Conservation (phyloP, 2,797 vertebrate species). For the Sciurus carolinensis region DNA sequence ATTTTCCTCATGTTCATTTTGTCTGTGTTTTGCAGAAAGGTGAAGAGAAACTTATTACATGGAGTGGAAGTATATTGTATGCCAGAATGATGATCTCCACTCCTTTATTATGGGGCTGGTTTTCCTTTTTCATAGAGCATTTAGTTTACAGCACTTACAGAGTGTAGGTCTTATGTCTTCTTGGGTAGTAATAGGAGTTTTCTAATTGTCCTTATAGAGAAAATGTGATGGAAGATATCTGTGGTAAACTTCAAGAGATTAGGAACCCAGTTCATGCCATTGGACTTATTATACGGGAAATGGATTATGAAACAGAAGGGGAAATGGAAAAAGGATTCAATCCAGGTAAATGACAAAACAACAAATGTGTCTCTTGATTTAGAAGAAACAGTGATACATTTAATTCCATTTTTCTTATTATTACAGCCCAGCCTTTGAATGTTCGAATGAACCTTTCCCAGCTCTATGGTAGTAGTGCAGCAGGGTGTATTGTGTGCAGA, state of each 20-base stretch:
- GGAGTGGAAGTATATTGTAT: neutral
- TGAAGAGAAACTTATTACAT: neutral
- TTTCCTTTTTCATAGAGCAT: neutral
- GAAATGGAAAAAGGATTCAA: constrained; percentile 90
- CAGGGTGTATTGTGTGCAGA: constrained; percentile 91
- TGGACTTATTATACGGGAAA: constrained; percentile 93
- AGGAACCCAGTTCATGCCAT: constrained; percentile 93
- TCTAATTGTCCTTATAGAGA: constrained; percentile 88
- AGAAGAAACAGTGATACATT: neutral
- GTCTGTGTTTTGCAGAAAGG: constrained; percentile 25
- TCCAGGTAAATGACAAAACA: constrained; percentile 81
- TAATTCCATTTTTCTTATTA: neutral
- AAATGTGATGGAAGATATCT: constrained; percentile 93
- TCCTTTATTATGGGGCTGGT: neutral
- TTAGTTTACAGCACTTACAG: neutral
- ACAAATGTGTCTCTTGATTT: accelerated
- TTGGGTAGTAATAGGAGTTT: neutral
- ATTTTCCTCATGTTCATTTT: neutral
- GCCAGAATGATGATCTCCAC: neutral
- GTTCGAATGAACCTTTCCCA: constrained; percentile 93
- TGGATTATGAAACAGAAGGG: constrained; percentile 95
- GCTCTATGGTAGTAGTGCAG: constrained; percentile 92
- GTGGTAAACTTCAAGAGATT: constrained; percentile 96
- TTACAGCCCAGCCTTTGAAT: constrained; percentile 91
- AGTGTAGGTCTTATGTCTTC: neutral